Conservation (phyloP, 2,888 invertebrate genomes). For the Rhopalosiphum nymphaeae region DNA sequence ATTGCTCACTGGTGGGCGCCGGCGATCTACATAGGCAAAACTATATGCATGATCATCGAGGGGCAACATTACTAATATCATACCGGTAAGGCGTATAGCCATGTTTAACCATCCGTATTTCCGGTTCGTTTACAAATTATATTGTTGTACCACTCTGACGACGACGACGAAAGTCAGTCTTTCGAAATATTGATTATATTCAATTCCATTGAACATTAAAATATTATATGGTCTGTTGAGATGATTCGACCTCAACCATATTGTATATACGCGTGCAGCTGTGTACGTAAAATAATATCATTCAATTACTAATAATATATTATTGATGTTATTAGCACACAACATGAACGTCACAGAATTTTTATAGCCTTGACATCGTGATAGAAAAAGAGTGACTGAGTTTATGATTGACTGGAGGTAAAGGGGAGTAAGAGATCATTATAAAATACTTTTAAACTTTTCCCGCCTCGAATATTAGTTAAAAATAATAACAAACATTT, state of each 20-base stretch:
- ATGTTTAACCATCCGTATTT: neutral
- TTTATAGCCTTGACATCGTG: neutral
- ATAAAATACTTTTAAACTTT: constrained; percentile 31
- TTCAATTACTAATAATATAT: neutral
- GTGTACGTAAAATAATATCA: neutral
- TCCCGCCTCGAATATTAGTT: constrained; percentile 37
- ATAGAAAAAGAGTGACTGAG: neutral
- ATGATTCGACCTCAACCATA: too few species aligned
- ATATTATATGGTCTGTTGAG: neutral
- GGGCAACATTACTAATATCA: neutral
- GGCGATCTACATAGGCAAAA: neutral
- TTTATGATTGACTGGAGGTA: neutral
- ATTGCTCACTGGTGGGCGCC: neutral
- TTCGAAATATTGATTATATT: neutral
- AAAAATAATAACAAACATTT: constrained; percentile 50
- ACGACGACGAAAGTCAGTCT: neutral
- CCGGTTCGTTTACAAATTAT: neutral
- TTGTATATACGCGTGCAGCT: neutral
- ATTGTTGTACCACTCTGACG: neutral
- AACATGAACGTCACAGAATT: neutral
- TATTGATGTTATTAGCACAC: neutral
- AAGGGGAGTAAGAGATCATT: constrained; percentile 13
- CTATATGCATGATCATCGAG: neutral
- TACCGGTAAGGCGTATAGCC: neutral
- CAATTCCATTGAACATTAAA: neutral